Base-by-base conservation (phyloP, 2,888 invertebrate genomes). In the Dorcus parallelipipedus region DNA sequence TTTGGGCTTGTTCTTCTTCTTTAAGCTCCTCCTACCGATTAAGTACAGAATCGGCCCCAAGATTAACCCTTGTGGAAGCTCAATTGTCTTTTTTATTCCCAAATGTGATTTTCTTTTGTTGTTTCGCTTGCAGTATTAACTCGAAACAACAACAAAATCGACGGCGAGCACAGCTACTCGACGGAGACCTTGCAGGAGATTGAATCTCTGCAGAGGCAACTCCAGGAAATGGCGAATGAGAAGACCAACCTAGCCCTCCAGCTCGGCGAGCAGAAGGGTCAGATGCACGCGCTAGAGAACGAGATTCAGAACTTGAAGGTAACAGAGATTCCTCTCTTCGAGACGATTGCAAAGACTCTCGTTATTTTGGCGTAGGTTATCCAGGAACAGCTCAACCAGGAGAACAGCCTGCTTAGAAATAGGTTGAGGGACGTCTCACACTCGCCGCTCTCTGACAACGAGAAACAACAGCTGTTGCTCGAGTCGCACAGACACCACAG, bases 381-480 rank as follows among this genome's bases (percentile, higher is more conserved):
- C 86, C 60, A 81, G 80, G 86, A 86, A 69, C 86, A 88, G 69
- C 80, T 91, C 57, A 83, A 86, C 60, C 89, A 90, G 76, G 91
- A 91, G 81, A 91, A 91, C 79, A 88, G 87, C 53, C 83, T 85
- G 64, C 77, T 91, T 73, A 84, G 90, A 64, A 87, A 86, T 75
- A 84, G 90, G 66, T 82, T 91, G 68, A 85, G 89, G 65, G 90
- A 91, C 78, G 90, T 91, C 56, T 86, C 87, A 45, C 90, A 90
- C 79, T 91, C 91, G 61, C 90, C 91, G 64, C 81, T 91, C 65
- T 91, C 90, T 51, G 91, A 91, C 80, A 87, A 88, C 69, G 91
- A 91, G 81, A 91, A 91, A 79, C 87, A 91, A 71, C 90, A 91
- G 78, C 82, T 91, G 71, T 81, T 91, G 73, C 83, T 89, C 70